Conservation (phyloP, 2,888 invertebrate genomes). For the Chelonus formosanus region DNA sequence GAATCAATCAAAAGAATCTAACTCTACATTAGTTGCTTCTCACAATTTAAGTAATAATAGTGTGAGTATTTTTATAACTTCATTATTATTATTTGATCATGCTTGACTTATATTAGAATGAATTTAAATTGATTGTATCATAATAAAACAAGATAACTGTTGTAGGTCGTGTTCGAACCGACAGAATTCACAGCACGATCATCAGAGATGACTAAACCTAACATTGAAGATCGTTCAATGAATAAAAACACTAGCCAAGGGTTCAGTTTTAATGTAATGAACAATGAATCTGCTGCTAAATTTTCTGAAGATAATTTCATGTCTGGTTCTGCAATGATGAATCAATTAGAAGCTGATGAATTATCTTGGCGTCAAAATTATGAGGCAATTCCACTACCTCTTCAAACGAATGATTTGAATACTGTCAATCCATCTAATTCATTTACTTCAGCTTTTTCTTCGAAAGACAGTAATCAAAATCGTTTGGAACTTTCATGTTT, state of each 20-base stretch:
- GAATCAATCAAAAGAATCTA: conserved; percentile 34
- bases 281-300: conserved; percentile 55
- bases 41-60: conserved; percentile 40
- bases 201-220: conserved; percentile 49
- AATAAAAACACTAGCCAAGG: conserved; percentile 41
- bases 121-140: neutral
- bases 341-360: conserved; percentile 64
- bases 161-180: conserved; percentile 56
- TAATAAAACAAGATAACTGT: neutral
- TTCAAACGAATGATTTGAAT: conserved; percentile 10
- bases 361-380: conserved; percentile 61
- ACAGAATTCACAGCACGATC: conserved; percentile 59
- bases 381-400: conserved; percentile 43
- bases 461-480: neutral
- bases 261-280: conserved; percentile 52
- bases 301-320: conserved; percentile 56
- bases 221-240: neutral
- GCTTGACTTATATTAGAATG: no score
- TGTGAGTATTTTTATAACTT: conserved; percentile 40
- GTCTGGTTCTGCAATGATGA: conserved; percentile 60
- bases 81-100: no score
- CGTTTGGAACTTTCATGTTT: conserved; percentile 58
- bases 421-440: neutral
- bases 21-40: conserved; percentile 7
- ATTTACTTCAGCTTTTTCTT: neutral